Conservation (phyloP, 2,888 invertebrate species). For the Orthonychiurus folsomi region DNA sequence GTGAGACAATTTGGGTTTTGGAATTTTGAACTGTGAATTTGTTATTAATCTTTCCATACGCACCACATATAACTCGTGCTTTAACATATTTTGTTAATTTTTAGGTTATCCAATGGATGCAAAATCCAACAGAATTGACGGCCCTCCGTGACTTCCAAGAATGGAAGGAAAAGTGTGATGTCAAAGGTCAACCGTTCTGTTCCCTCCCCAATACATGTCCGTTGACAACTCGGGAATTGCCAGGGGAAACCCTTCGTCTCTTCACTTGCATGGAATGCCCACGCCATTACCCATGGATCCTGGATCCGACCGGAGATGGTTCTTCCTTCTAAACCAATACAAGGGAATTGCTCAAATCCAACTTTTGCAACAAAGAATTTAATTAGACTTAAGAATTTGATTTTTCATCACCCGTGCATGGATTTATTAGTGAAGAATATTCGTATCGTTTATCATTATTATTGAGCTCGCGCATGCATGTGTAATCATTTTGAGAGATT, state of each 20-base stretch:
- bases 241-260: constrained; percentile 80
- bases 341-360: neutral
- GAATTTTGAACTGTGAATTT: neutral
- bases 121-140: constrained; percentile 79
- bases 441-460: no score
- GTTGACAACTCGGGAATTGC: constrained; percentile 76
- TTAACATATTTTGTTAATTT: constrained; percentile 38
- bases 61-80: neutral
- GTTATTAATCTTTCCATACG: neutral
- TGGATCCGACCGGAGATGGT: constrained; percentile 89
- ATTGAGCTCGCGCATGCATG: no score
- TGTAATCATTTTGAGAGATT: no score
- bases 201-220: constrained; percentile 86
- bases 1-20: no score
- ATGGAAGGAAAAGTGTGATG: constrained; percentile 92
- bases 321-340: constrained; percentile 29
- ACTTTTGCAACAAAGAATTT: neutral
- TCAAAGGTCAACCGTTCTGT: constrained; percentile 86
- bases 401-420: no score
- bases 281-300: constrained; percentile 88
- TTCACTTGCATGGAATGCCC: constrained; percentile 96
- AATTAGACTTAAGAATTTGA: no score
- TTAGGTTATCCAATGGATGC: constrained; percentile 91
- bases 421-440: no score
- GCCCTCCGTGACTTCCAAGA: constrained; percentile 82